phyloP scores from a whole-genome alignment of 2,888 invertebrate species.

The Folsomia candida region DNA sequence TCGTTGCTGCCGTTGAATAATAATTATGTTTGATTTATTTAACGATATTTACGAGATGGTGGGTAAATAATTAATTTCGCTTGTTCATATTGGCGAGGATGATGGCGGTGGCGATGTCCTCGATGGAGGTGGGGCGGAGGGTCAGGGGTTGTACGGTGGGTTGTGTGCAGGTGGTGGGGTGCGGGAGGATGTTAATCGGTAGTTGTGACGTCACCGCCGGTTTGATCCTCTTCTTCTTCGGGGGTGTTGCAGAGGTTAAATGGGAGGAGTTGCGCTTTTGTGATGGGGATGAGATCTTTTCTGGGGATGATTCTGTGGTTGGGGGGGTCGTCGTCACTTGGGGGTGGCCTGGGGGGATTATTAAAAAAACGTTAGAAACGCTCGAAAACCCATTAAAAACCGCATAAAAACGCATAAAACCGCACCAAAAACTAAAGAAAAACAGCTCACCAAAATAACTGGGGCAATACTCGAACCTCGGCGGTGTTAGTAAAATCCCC shows the following conservation, averaged over 20 bases:
- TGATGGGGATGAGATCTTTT: neutral
- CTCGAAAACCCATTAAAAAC: neutral
- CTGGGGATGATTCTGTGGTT: neutral
- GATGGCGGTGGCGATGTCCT: neutral
- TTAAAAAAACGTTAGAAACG: neutral
- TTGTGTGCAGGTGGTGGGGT: neutral
- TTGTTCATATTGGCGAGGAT: neutral
- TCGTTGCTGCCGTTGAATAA: neutral
- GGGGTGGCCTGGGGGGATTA: neutral
- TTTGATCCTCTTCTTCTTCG: neutral
- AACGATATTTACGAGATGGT: neutral
- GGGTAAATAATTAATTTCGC: no score
- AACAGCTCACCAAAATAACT: neutral
- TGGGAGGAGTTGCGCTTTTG: neutral
- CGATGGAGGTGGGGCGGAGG: neutral
- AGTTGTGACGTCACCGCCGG: neutral
- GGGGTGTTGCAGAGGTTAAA: no score
- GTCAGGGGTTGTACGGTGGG: neutral
- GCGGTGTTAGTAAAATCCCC: neutral
- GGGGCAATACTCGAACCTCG: neutral
- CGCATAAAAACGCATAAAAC: neutral
- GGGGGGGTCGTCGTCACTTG: neutral
- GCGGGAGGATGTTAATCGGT: neutral
- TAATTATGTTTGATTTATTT: slow-evolving; percentile 5
- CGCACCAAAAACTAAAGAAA: no score